These are phyloP conservation scores for Apotomis betuletana DNA, from an alignment of 2,888 invertebrate species.

Conservation along the genomic window DNA sequence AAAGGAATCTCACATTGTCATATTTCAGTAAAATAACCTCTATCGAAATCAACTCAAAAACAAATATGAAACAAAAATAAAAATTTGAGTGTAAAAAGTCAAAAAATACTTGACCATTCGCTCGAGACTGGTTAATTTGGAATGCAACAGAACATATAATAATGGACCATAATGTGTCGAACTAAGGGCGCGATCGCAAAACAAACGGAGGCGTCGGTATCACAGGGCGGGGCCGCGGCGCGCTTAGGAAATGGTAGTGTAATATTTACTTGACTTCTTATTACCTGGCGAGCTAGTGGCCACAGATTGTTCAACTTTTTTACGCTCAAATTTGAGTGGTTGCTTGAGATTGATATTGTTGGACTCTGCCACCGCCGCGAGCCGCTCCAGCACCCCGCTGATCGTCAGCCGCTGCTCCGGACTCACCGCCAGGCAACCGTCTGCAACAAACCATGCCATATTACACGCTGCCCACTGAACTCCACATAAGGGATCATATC, in stretches of 20 bases:
- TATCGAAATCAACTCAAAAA: conserved; percentile 68
- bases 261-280: conserved; percentile 85
- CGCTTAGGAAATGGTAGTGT: conserved; percentile 83
- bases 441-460: conserved; percentile 70
- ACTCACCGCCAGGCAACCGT: conserved; percentile 91
- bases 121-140: conserved; percentile 66
- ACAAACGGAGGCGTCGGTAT: conserved; percentile 37
- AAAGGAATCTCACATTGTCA: conserved; percentile 70
- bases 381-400: conserved; percentile 90
- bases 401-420: conserved; percentile 92
- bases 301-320: conserved; percentile 85
- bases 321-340: conserved; percentile 87
- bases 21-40: conserved; percentile 58
- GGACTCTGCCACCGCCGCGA: conserved; percentile 95
- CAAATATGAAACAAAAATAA: conserved; percentile 62
- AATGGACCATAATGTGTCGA: conserved; percentile 64
- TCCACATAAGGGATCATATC: background rate
- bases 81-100: conserved; percentile 85
- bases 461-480: background rate
- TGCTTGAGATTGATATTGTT: conserved; percentile 92
- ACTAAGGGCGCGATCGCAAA: conserved; percentile 59
- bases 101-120: conserved; percentile 84
- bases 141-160: conserved; percentile 78
- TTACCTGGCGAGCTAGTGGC: conserved; percentile 85
- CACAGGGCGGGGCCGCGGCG: conserved; percentile 57